phyloP scores from a whole-genome alignment of 2,888 invertebrate genomes.

The Hartigia nigra region DNA sequence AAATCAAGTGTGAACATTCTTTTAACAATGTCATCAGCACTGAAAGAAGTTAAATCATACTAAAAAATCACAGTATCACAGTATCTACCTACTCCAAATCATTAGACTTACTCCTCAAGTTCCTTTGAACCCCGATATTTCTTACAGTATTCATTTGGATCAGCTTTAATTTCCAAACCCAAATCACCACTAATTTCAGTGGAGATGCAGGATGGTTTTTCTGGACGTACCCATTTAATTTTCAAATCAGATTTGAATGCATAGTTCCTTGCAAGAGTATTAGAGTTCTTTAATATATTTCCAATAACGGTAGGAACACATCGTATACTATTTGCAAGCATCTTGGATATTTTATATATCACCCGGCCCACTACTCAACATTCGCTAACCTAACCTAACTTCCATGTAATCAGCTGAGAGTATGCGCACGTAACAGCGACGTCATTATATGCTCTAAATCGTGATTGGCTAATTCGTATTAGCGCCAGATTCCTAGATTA shows the following conservation, averaged over 20 bases:
- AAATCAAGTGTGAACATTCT: conserved; percentile 78
- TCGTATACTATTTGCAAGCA: conserved; percentile 32
- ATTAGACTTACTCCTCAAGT: conserved; percentile 73
- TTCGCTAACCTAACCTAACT: background rate
- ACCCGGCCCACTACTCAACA: background rate
- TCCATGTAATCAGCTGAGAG: background rate
- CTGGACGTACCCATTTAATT: conserved; percentile 83
- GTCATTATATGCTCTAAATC: background rate
- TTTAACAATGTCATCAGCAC: conserved; percentile 78
- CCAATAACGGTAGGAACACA: conserved; percentile 19
- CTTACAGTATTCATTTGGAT: conserved; percentile 67
- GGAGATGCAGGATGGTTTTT: conserved; percentile 73
- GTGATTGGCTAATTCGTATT: background rate
- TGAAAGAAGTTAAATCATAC: conserved; percentile 62
- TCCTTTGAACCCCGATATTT: conserved; percentile 75
- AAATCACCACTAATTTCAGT: conserved; percentile 80
- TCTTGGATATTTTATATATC: conserved; percentile 38
- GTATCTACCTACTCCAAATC: background rate
- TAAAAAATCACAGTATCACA: background rate
- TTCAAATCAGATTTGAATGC: conserved; percentile 78
- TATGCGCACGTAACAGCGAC: background rate
- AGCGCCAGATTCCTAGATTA: background rate
- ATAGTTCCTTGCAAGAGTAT: conserved; percentile 54
- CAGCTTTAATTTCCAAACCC: conserved; percentile 69
- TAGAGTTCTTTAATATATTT: conserved; percentile 28